Evolutionary conservation across 2,888 invertebrate species (phyloP), one percentile per base, ranked within the genome.

Genomic region (Chromoteleia sp.): DNA sequence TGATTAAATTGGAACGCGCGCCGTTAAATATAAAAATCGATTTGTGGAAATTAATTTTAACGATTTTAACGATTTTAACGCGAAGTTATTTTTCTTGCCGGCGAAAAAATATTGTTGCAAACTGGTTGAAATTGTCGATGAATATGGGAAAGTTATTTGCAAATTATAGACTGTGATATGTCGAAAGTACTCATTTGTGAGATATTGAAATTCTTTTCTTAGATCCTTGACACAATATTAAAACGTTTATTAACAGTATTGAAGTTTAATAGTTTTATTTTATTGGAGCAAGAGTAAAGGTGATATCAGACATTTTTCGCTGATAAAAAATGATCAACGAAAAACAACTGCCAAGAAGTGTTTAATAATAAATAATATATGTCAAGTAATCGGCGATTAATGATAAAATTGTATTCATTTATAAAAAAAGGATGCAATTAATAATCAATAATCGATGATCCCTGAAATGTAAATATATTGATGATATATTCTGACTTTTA

Each of bases 111-210:
- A 10, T 1, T 33, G 17, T 59, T 45, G 54, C 48, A 14, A 48
- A 33, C 25, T 36, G 8, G 25, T 41, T 67, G 25, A 59, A 78
- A 65, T 79, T 54, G 79, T 67, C 48, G 36, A 36, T 43, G 39
- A 73, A 73, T 78, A 67, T 63, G 78, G 67, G 73, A 73, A 79
- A 79, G 61, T 68, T 73, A 67, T 73, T 68, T 15, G 79, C 48
- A 68, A 73, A 79, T 79, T 59, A 65, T 65, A 73, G 65, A 71
- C 50, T 33, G 50, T 50, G 45, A 61, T 68, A 65, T 29, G 59
- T 58, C 52, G 79, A 73, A 73, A 54, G 73, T 29, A 10, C 29
- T 41, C 30, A 21, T 33, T 67, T 50, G 36, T 39, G 25, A 17
- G 50, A 52, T 78, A 71, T 71, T 67, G 52, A 54, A 74, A 74